Evolutionary conservation across 2,113 vertebrate species (phyloP).

Genomic region (Psephotus haematonotus): DNA sequence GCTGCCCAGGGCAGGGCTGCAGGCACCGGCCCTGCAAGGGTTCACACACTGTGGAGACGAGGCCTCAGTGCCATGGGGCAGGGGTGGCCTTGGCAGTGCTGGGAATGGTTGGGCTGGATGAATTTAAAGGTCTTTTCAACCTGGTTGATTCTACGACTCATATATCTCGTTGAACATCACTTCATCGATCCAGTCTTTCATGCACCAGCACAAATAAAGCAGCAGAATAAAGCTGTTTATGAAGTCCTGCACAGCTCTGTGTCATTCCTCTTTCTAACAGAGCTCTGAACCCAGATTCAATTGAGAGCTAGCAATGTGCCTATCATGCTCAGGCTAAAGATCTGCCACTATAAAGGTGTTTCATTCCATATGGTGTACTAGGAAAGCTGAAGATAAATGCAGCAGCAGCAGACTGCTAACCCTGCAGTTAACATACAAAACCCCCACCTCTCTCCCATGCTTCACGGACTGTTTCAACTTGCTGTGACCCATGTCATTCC

Average conservation of each 20-base stretch:
- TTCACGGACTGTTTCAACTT: not conserved
- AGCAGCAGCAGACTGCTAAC: not conserved
- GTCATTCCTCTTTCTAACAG: not conserved
- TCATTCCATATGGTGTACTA: not conserved
- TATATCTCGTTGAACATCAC: not conserved
- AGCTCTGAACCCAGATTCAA: not conserved
- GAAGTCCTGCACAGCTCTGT: not conserved
- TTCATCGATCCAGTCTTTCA: not conserved
- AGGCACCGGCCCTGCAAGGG: rapidly evolving
- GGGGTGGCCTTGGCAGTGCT: not conserved
- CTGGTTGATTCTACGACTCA: not conserved
- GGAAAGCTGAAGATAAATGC: not conserved
- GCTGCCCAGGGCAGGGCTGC: not conserved
- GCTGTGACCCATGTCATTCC: not conserved
- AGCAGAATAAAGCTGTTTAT: not conserved
- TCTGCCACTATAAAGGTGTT: not conserved
- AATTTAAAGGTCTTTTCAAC: not conserved
- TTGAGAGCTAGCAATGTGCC: not conserved
- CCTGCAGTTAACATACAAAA: not conserved
- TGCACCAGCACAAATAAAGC: not conserved
- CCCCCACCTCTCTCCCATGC: no score
- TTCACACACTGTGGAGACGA: rapidly evolving
- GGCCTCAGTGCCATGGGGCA: not conserved
- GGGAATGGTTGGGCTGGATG: not conserved
- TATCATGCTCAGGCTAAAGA: rapidly evolving